phyloP scores from a whole-genome alignment of 2,113 vertebrate genomes.

The Micronisus gabar region DNA sequence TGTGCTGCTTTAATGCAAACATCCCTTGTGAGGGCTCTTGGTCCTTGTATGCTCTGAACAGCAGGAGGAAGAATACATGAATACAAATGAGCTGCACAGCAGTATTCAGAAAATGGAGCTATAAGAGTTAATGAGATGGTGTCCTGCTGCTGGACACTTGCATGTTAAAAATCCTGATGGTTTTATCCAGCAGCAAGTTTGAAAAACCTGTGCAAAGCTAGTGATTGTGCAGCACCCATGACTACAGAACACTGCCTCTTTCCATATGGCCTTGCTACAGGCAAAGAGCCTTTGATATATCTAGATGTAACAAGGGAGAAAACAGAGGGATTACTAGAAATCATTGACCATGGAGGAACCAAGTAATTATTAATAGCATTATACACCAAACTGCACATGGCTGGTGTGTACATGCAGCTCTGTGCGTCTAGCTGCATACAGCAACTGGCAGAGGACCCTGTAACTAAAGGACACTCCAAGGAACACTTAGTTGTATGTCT shows the following conservation, averaged over 20 bases:
- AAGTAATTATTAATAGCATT: background rate
- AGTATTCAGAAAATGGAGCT: slow-evolving; percentile 20
- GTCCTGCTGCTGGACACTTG: slow-evolving; percentile 17
- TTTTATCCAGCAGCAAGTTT: slow-evolving; percentile 36
- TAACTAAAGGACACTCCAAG: background rate
- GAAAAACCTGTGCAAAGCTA: background rate
- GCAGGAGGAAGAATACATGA: slow-evolving; percentile 61
- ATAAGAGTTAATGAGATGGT: slow-evolving; percentile 64
- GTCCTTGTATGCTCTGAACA: slow-evolving; percentile 56
- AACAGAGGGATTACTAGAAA: background rate
- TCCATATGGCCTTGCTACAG: background rate
- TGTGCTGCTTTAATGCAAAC: slow-evolving; percentile 65
- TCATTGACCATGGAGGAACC: background rate
- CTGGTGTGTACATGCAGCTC: background rate
- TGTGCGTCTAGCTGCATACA: background rate
- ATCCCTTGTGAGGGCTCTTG: slow-evolving; percentile 30
- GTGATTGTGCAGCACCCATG: background rate
- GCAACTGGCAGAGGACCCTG: background rate
- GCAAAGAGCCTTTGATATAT: background rate
- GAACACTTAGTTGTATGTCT: background rate
- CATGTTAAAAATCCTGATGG: slow-evolving; percentile 41
- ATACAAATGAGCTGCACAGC: slow-evolving; percentile 51
- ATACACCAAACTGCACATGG: background rate
- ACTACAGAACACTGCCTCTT: background rate
- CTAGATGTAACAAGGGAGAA: background rate